Evolutionary conservation across 2,797 vertebrate genomes (phyloP), one percentile per base, ranked within the genome.

Genomic region (Syngnathus acus): DNA sequence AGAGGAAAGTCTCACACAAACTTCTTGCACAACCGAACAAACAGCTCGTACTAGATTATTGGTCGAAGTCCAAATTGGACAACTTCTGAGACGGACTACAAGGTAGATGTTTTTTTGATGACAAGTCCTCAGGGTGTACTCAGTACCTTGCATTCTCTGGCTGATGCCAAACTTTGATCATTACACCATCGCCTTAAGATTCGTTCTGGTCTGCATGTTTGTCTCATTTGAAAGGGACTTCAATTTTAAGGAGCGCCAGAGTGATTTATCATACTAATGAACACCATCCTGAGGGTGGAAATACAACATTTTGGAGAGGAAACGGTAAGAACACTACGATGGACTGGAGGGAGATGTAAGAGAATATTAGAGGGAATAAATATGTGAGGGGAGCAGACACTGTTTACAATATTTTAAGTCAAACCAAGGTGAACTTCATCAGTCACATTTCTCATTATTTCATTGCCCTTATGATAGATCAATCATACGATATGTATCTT

Each of bases 191-290:
- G 60, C 60, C 60, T 62, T 59, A 68, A 78, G 75, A 72, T 79
- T 75, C 75, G 74, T 73, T 81, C 74, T 47, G 45, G 43, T 64
- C 32, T 62, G 62, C 70, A 53, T 71, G 55, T 61, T 62, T 60
- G 62, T 77, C 73, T 77, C 73, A 80, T 79, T 80, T 84, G 67
- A 81, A 79, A 75, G 55, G 55, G 65, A 80, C 68, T 51, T 11
- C 72, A 83, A 82, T 84, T 80, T 80, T 83, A 80, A 69, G 72
- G 59, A 72, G 66, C 48, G 61, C 74, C 74, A 13, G 8, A 61
- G 71, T 83, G 73, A 84, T 87, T 74, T 74, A 79, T 87, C 60
- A 62, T 78, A 75, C 65, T 78, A 82, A 84, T 86, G 78, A 83
- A 80, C 68, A 71, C 68, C 67, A 43, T 62, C 60, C 42, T 43